Percentiles rank a stretch among this genome's conserved stretches.
Conservation (phyloP, 2,888 invertebrate genomes). For the Elgonia sp. region DNA sequence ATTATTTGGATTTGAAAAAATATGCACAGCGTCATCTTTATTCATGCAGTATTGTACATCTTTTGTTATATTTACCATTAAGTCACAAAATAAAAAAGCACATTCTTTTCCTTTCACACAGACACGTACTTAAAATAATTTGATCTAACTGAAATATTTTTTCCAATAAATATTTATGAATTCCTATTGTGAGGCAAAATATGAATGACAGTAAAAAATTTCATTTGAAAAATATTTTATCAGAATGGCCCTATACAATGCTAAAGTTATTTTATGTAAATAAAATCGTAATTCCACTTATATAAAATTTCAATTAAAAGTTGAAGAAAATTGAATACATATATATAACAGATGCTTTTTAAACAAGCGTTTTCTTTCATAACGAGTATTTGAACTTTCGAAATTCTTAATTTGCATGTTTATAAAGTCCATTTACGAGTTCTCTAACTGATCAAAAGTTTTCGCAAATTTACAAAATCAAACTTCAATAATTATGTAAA, state of each 20-base stretch:
- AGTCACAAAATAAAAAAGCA: background rate
- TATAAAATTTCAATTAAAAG: too few relatives aligned
- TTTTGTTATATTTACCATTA: background rate
- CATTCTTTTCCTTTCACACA: background rate
- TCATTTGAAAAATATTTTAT: constrained; percentile 7
- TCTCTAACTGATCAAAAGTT: too few relatives aligned
- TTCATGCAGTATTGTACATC: background rate
- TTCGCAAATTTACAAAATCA: too few relatives aligned
- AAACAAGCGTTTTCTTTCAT: too few relatives aligned
- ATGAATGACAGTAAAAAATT: constrained; percentile 9
- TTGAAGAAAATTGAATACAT: too few relatives aligned
- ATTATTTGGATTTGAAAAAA: constrained; percentile 5
- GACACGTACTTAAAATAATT: background rate
- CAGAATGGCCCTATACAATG: background rate
- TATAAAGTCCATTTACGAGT: too few relatives aligned
- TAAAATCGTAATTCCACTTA: too few relatives aligned
- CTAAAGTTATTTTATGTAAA: too few relatives aligned
- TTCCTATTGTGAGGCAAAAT: constrained; percentile 14
- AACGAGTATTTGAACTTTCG: too few relatives aligned
- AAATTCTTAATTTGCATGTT: too few relatives aligned
- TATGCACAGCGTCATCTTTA: background rate
- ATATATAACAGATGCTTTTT: too few relatives aligned
- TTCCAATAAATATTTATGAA: constrained; percentile 30
- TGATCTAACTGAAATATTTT: background rate
- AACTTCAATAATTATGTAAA: too few relatives aligned